phyloP scores from a whole-genome alignment of 2,797 vertebrate species.

The Cygnus olor region DNA sequence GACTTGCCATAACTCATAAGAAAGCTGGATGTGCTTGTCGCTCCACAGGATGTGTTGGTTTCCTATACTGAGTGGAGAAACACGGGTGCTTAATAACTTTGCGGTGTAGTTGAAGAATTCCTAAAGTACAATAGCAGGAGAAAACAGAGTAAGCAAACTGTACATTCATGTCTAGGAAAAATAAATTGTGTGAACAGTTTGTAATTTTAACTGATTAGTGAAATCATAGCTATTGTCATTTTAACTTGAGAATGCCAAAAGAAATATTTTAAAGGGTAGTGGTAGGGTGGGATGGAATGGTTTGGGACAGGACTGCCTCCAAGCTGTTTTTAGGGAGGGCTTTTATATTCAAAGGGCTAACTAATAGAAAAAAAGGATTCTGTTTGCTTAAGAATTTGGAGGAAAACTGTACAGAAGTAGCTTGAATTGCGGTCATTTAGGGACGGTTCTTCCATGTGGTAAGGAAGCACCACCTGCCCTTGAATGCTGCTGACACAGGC shows the following conservation, averaged over 20 bases:
- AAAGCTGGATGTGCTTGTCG: neutral
- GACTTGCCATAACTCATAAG: neutral
- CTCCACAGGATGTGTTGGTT: neutral
- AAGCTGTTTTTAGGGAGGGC: neutral
- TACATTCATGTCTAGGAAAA: neutral
- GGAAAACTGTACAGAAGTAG: neutral
- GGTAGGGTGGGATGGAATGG: fast-evolving
- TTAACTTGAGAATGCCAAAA: neutral
- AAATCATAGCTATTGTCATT: neutral
- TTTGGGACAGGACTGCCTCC: neutral
- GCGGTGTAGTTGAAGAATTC: neutral
- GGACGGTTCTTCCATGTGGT: neutral
- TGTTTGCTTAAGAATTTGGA: neutral
- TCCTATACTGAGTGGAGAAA: neutral
- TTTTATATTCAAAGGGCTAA: neutral
- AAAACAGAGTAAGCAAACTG: constrained; percentile 13
- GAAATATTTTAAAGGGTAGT: neutral
- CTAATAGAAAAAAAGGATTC: neutral
- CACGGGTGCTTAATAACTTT: neutral
- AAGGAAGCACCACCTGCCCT: neutral
- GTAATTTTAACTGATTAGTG: neutral
- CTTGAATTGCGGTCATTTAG: neutral
- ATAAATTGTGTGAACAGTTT: neutral
- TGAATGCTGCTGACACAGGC: fast-evolving
- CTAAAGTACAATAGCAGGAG: neutral